Evolutionary conservation across 2,888 invertebrate species (phyloP), one percentile per base, ranked within the genome.

Genomic region (Zootermopsis nevadensis): DNA sequence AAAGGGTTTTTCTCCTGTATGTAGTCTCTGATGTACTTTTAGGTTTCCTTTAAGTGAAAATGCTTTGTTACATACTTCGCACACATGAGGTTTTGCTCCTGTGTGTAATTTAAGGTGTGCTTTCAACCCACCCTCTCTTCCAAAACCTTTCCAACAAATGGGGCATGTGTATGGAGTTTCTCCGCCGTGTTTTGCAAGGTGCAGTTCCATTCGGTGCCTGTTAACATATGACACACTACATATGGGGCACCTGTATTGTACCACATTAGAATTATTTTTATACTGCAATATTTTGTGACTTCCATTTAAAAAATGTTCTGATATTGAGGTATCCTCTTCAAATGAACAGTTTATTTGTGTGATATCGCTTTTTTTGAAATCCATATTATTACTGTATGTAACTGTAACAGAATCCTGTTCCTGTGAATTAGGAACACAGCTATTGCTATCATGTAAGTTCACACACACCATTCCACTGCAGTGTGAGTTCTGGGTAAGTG

Each of bases 21-120:
- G 67, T 19, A 67, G 30, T 10, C 67, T 67, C 30, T 31, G 67
- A 67, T 67, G 67, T 30, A 67, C 67, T 67, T 67, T 67, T 1
- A 67, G 67, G 19, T 67, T 67, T 4, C 67, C 67, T 31, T 67
- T 67, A 27, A 67, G 30, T 31, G 67, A 67, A 87, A 95, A 95
- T 1, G 95, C 95, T 89, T 95, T 95, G 87, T 94, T 89, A 88
- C 87, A 86, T 81, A 94, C 95, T 92, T 95, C 93, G 86, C 93
- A 93, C 27, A 93, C 93, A 88, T 93, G 93, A 15, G 93, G 93
- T 87, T 93, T 93, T 88, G 93, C 93, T 77, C 93, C 91, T 82
- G 93, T 93, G 87, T 95, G 95, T 83, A 91, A 92, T 77, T 93
- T 67, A 8, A 67, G 67, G n/a, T 67, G 67, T 19, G 67, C 67